A percentile compares a stretch with the other conserved stretches of the same genome.
Evolutionary conservation across 2,888 invertebrate genomes (phyloP).

Genomic region (Dicyrtomina minuta): DNA sequence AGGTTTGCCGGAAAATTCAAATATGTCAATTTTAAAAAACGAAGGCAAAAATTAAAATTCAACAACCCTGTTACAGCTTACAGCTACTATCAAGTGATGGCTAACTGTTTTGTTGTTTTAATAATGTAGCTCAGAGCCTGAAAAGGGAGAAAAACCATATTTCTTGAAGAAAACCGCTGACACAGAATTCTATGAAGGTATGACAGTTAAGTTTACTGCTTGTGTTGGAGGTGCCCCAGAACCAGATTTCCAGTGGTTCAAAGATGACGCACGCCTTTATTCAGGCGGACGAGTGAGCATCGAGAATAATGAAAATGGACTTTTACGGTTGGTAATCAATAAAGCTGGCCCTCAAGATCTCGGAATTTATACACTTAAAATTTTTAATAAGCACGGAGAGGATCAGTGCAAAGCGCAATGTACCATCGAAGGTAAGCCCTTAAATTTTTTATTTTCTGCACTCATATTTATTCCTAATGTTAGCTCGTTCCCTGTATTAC

Average conservation of each 20-base stretch:
- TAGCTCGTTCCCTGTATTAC: neutral
- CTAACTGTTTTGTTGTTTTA: no score
- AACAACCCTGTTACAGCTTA: no score
- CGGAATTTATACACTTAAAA: conserved; percentile 79
- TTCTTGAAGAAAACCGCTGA: conserved; percentile 89
- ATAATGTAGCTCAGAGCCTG: conserved; percentile 5
- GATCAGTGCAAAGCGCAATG: conserved; percentile 77
- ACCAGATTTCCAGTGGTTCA: conserved; percentile 81
- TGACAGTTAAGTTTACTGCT: conserved; percentile 91
- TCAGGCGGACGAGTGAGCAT: conserved; percentile 72
- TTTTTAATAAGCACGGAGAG: conserved; percentile 81
- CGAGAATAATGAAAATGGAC: conserved; percentile 78
- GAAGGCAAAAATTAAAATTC: no score
- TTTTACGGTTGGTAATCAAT: conserved; percentile 76
- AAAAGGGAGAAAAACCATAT: conserved; percentile 69
- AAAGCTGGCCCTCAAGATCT: conserved; percentile 67
- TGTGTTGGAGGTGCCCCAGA: conserved; percentile 84
- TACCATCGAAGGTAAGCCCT: conserved; percentile 78
- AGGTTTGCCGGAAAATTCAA: no score
- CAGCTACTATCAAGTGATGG: no score
- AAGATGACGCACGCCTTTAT: conserved; percentile 75
- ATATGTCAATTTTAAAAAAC: no score
- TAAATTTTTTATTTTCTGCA: conserved; percentile 46
- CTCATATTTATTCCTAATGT: neutral
- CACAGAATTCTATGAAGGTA: conserved; percentile 80